Conservation (phyloP, 2,797 vertebrate species). For the Poeciliopsis turneri region DNA sequence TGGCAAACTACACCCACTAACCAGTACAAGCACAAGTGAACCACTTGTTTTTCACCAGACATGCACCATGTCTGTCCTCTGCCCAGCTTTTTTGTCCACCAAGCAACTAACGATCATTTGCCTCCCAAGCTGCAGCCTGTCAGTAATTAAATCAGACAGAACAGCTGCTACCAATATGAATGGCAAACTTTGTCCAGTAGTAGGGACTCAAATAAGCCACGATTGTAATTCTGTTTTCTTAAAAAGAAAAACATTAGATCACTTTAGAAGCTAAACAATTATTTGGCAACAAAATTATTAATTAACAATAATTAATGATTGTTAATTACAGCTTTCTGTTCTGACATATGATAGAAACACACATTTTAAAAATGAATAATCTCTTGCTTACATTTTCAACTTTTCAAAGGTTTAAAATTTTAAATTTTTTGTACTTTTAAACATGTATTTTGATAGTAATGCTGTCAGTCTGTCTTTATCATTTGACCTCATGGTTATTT, state of each 20-base stretch:
- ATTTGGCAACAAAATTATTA: too few relatives aligned
- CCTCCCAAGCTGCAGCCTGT: constrained; percentile 12
- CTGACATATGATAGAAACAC: background rate
- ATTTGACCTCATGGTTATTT: background rate
- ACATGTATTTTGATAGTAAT: background rate
- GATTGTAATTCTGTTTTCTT: background rate
- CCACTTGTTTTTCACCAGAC: background rate
- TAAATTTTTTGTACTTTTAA: background rate
- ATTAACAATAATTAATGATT: too few relatives aligned
- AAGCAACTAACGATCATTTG: background rate
- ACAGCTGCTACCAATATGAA: background rate
- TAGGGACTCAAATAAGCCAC: background rate
- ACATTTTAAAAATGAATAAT: background rate
- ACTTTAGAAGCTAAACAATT: background rate
- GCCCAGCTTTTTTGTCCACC: constrained; percentile 13
- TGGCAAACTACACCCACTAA: constrained; percentile 59
- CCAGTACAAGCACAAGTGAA: constrained; percentile 7
- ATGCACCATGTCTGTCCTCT: rapidly evolving
- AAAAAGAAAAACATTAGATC: background rate
- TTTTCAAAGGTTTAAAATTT: background rate
- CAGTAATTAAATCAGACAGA: constrained; percentile 8
- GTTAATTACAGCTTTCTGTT: background rate
- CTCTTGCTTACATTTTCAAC: background rate
- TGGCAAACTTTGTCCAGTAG: too few relatives aligned
- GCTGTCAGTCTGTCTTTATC: background rate